Base-by-base conservation (phyloP, 2,888 invertebrate genomes). In the Panorpa germanica region DNA sequence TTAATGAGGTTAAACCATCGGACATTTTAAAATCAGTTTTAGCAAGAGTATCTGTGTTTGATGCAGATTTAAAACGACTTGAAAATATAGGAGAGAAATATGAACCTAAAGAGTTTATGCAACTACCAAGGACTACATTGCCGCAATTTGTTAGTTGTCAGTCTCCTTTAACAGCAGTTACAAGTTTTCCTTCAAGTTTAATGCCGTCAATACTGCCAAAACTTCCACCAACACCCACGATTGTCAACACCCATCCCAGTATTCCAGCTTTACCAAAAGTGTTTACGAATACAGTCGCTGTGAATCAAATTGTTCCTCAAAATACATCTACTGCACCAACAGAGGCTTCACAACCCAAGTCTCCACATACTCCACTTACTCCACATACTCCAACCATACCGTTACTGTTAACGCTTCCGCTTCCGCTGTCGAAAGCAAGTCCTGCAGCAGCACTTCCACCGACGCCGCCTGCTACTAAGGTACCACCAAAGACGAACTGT, bases 11-110 rank as follows among this genome's bases (percentile, higher is more conserved):
- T 34, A 83, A 90, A 49, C 91, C 90, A 1, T 91, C 91, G 14
- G 90, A 90, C 43, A 90, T 93, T 44, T 82, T 90, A 21, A 82
- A 85, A 45, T 83, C 86, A 14, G 68, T 95, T 43, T 63, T 93
- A 44, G 85, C 90, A 4, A 85, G 86, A 52, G 74, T 81, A 38
- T 90, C 88, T 29, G 85, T 95, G 31, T 93, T 95, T 53, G 95
- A 95, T 50, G 93, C 93, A 52, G 95, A 95, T 51, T 72, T 81
- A 22, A 88, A 91, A 53, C 65, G 95, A 19, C 61, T 95, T 34
- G 90, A 90, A 52, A 83, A 82, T 44, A 75, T 81, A 34, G 65
- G 74, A 48, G 73, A 88, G 53, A 71, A 83, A 57, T 72, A 85
- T 57, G 70, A 88, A 57, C 70, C 63, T 36, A 62, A 52, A 39